Conservation (phyloP, 2,888 invertebrate species). For the Hyalella azteca region DNA sequence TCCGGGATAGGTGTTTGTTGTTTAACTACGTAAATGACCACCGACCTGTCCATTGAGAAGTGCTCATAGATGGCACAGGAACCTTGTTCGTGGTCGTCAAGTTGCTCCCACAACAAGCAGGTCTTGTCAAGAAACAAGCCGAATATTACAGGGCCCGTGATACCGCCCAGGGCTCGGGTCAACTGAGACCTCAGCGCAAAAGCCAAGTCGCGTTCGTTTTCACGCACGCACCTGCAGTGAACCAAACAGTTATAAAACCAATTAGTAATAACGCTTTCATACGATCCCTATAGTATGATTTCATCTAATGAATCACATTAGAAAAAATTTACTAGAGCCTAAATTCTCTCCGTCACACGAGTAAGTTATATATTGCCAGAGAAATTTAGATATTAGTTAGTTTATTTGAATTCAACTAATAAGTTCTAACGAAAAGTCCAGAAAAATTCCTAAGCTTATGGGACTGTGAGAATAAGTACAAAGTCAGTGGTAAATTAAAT, state of each 20-base stretch:
- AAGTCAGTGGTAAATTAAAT: too few species aligned
- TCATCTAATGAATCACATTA: too few species aligned
- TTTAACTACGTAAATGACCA: too few species aligned
- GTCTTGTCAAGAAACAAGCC: conserved; percentile 94
- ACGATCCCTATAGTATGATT: too few species aligned
- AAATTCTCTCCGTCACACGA: too few species aligned
- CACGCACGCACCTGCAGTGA: conserved; percentile 62
- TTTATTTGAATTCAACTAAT: neutral
- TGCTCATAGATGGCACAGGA: conserved; percentile 3
- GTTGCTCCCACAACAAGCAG: conserved; percentile 88
- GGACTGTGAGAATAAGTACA: too few species aligned
- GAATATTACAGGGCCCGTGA: conserved; percentile 93
- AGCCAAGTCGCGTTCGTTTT: conserved; percentile 92
- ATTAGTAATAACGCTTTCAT: neutral
- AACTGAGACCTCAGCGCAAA: conserved; percentile 97
- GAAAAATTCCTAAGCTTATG: too few species aligned
- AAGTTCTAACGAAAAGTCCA: too few species aligned
- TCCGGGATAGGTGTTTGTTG: too few species aligned
- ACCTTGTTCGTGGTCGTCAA: conserved; percentile 60
- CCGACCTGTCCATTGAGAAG: conserved; percentile 6
- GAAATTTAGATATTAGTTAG: neutral
- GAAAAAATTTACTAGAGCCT: too few species aligned
- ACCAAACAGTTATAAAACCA: neutral
- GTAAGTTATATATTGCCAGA: too few species aligned
- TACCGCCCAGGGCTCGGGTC: conserved; percentile 88